Conservation (phyloP, 2,797 vertebrate species). For the Takifugu ocellatus region DNA sequence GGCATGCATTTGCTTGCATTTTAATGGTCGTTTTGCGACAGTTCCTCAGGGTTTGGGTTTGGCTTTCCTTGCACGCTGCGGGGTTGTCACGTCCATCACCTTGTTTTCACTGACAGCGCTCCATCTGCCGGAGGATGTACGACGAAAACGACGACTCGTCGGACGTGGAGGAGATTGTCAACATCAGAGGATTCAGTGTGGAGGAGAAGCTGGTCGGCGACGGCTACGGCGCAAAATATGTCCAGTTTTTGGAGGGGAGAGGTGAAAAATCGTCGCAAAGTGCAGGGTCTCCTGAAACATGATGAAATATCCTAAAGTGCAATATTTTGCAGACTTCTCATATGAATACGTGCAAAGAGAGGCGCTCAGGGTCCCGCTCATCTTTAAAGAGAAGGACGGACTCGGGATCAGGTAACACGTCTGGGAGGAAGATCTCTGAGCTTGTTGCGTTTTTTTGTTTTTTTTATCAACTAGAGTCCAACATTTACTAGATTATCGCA, state of each 20-base stretch:
- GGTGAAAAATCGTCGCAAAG: conserved; percentile 65
- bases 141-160: conserved; percentile 93
- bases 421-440: neutral
- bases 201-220: conserved; percentile 90
- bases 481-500: neutral
- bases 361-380: conserved; percentile 86
- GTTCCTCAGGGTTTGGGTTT: neutral
- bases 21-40: neutral
- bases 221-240: conserved; percentile 82
- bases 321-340: conserved; percentile 85
- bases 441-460: neutral
- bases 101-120: conserved; percentile 76
- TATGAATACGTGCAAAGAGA: conserved; percentile 96
- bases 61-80: conserved; percentile 11
- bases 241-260: conserved; percentile 90
- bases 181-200: conserved; percentile 89
- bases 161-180: conserved; percentile 92
- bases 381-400: conserved; percentile 91
- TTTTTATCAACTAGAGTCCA: too few relatives aligned
- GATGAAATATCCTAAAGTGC: too few relatives aligned
- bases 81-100: conserved; percentile 9
- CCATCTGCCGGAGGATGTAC: conserved; percentile 89
- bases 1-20: neutral
- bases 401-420: conserved; percentile 90
- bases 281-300: neutral